A percentile compares a stretch with the other conserved stretches of the same genome.
phyloP scores from a whole-genome alignment of 2,113 vertebrate species.

The Psittacula cyanocephala region DNA sequence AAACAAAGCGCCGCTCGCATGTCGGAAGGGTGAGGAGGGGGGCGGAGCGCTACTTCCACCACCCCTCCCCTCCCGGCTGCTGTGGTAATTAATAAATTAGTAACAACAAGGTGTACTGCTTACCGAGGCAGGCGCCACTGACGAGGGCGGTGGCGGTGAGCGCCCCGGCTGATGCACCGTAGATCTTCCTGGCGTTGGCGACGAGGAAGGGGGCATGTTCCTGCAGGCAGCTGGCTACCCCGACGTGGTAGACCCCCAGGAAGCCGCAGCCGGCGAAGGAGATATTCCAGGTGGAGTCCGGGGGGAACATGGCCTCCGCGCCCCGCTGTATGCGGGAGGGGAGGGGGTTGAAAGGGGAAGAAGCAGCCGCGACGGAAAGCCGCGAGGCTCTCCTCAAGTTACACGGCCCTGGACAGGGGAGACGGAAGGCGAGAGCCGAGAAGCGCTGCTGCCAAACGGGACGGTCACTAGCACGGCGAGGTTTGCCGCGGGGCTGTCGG shows the following conservation, averaged over 20 bases:
- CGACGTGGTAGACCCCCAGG: constrained; percentile 93
- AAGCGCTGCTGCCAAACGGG: accelerated
- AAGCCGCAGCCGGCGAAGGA: constrained; percentile 98
- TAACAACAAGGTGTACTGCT: background rate
- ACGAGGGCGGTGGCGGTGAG: constrained; percentile 89
- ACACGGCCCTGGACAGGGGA: background rate
- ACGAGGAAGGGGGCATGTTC: constrained; percentile 93
- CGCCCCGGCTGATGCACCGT: constrained; percentile 94
- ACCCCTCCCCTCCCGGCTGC: no score
- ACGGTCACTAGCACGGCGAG: accelerated
- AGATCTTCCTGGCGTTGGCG: constrained; percentile 87
- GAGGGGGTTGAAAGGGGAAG: background rate
- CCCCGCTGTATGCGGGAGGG: background rate
- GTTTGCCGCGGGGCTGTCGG: accelerated
- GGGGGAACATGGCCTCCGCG: constrained; percentile 83
- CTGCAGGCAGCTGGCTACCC: constrained; percentile 91
- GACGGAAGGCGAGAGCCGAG: no score
- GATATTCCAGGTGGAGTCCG: constrained; percentile 90
- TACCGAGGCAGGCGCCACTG: constrained; percentile 88
- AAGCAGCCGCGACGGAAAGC: background rate
- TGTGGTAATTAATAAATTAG: background rate
- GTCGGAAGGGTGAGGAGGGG: background rate
- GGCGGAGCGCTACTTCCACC: background rate
- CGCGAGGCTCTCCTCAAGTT: background rate
- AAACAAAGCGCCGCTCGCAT: background rate